Evolutionary conservation across 2,888 invertebrate species (phyloP).

Genomic region (Zelleria hepariella): DNA sequence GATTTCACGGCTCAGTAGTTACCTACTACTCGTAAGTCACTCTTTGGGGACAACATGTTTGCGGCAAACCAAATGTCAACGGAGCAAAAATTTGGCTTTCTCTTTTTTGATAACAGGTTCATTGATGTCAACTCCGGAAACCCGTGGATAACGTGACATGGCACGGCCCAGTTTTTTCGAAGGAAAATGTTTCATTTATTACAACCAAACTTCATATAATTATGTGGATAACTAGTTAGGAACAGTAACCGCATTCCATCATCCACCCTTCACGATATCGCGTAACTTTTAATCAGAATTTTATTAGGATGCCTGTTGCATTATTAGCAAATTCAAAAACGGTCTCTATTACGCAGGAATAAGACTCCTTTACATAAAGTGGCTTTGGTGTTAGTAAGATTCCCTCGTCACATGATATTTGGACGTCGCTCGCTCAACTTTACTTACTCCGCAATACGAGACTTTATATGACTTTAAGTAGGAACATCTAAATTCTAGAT

Average conservation of each 20-base stretch:
- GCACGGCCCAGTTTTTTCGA: not conserved
- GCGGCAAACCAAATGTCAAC: not conserved
- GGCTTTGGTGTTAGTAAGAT: not conserved
- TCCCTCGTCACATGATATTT: not conserved
- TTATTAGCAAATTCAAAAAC: not conserved
- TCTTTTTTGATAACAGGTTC: not conserved
- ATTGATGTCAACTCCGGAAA: not conserved
- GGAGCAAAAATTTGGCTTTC: not conserved
- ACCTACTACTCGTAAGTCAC: not conserved
- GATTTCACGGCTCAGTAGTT: not conserved
- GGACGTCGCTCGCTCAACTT: not conserved
- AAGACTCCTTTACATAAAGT: not conserved
- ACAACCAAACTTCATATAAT: not conserved
- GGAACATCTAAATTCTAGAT: not conserved
- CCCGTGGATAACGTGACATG: not conserved
- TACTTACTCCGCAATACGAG: not conserved
- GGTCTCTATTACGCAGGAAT: not conserved
- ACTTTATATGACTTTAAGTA: not conserved
- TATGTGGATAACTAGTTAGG: not conserved
- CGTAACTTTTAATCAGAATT: not conserved
- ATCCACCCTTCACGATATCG: not conserved
- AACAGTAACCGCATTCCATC: not conserved
- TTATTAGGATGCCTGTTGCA: not conserved
- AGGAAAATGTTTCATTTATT: not conserved
- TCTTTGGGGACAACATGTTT: not conserved